Evolutionary conservation across 2,797 vertebrate species (phyloP).

Genomic region (Masticophis lateralis): DNA sequence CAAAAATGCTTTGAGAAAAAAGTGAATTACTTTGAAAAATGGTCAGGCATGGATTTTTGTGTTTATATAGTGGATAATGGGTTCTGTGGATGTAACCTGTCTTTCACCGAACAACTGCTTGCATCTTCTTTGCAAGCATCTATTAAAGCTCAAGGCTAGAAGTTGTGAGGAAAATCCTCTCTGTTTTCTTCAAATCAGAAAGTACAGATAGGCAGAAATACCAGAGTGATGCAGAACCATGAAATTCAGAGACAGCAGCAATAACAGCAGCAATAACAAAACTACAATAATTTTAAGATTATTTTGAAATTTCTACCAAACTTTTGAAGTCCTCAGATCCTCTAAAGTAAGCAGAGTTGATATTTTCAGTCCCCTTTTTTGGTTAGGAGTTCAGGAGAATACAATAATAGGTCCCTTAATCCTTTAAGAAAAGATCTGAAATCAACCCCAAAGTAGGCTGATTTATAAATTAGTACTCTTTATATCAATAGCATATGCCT

Average conservation of each 20-base stretch:
- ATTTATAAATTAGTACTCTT: not conserved
- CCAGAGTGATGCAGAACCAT: not conserved
- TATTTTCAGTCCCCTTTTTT: not conserved
- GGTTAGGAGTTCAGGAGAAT: not conserved
- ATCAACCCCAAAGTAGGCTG: not conserved
- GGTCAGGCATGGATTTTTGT: not conserved
- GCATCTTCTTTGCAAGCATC: not conserved
- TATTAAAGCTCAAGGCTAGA: not conserved
- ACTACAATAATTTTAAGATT: not conserved
- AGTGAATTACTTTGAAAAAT: not conserved
- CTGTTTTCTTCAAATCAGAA: not conserved
- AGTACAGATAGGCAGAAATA: not conserved
- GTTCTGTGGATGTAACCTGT: not conserved
- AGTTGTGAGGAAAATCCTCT: not conserved
- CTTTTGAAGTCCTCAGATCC: not conserved
- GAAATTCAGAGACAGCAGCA: not conserved
- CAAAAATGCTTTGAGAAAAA: not conserved
- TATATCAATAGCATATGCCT: accelerated
- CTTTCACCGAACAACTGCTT: not conserved
- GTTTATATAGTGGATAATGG: not conserved
- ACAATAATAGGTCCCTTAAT: not conserved
- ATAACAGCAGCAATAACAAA: not conserved
- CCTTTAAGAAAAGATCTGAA: not conserved
- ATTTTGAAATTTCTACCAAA: not conserved
- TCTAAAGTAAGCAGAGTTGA: not conserved